Conservation (phyloP, 2,797 vertebrate species). For the Gallinago nigripennis region DNA sequence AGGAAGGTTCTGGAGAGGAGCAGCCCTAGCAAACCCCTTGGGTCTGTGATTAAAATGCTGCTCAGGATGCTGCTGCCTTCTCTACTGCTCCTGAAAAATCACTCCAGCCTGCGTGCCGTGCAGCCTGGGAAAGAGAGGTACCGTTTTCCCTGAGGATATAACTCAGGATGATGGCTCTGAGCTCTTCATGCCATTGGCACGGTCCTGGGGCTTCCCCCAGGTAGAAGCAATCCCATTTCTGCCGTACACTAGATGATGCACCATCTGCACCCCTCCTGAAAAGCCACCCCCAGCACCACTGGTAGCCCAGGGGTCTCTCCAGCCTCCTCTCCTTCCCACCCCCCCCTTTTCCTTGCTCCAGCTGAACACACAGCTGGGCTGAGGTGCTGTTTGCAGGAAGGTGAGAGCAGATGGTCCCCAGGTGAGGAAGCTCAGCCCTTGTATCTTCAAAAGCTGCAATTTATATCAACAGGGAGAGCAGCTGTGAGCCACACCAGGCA, state of each 20-base stretch:
- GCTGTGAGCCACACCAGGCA: neutral
- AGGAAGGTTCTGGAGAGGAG: neutral
- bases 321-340: neutral
- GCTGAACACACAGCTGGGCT: neutral
- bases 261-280: neutral
- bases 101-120: neutral
- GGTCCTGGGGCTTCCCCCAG: neutral
- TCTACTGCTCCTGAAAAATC: neutral
- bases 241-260: neutral
- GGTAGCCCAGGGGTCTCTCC: neutral
- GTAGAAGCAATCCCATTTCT: neutral
- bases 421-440: neutral
- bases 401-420: neutral
- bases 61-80: neutral
- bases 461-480: neutral
- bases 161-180: neutral
- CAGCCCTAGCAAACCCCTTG: neutral
- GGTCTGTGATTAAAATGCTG: neutral
- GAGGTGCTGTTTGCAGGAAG: neutral
- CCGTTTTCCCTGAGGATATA: fast-evolving
- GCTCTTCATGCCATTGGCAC: neutral
- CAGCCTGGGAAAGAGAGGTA: neutral
- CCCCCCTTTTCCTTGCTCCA: neutral
- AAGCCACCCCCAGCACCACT: neutral
- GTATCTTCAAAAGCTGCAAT: neutral